These are phyloP conservation scores for Lymantria dispar DNA, from an alignment of 2,888 invertebrate genomes.

Conservation along the genomic window DNA sequence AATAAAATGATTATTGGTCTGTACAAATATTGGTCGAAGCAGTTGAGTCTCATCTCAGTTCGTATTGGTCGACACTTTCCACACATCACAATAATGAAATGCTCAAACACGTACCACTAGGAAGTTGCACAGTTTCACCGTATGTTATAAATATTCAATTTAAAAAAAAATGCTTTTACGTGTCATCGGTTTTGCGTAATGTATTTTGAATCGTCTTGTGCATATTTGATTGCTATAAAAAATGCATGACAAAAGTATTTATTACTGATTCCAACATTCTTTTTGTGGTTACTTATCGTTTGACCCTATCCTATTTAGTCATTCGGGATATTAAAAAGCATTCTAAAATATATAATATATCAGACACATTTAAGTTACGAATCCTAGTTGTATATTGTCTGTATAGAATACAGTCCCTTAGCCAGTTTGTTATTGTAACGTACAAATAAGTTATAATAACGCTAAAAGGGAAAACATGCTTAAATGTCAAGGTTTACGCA, in stretches of 20 bases:
- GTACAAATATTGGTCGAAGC: conserved; percentile 20
- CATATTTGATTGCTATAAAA: not conserved
- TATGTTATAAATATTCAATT: conserved; percentile 56
- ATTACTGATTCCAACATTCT: too few species aligned
- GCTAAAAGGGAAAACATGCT: conserved; percentile 46
- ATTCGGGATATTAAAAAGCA: too few species aligned
- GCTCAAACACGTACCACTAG: conserved; percentile 44
- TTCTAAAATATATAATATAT: too few species aligned
- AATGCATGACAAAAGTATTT: too few species aligned
- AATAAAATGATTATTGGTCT: conserved; percentile 5
- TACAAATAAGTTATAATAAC: not conserved
- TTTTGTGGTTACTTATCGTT: too few species aligned
- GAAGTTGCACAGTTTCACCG: conserved; percentile 54
- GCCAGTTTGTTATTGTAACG: too few species aligned
- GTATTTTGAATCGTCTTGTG: not conserved
- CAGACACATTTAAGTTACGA: too few species aligned
- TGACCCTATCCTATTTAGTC: too few species aligned
- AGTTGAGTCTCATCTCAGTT: conserved; percentile 9
- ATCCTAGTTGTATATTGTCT: too few species aligned
- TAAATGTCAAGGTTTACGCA: conserved; percentile 71
- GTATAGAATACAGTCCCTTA: too few species aligned
- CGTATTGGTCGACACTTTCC: conserved; percentile 22
- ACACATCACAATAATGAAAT: conserved; percentile 39
- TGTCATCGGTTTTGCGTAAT: conserved; percentile 34
- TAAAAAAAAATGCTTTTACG: conserved; percentile 39